These are phyloP conservation scores for Periparus ater DNA, from an alignment of 2,797 vertebrate genomes.

Conservation along the genomic window DNA sequence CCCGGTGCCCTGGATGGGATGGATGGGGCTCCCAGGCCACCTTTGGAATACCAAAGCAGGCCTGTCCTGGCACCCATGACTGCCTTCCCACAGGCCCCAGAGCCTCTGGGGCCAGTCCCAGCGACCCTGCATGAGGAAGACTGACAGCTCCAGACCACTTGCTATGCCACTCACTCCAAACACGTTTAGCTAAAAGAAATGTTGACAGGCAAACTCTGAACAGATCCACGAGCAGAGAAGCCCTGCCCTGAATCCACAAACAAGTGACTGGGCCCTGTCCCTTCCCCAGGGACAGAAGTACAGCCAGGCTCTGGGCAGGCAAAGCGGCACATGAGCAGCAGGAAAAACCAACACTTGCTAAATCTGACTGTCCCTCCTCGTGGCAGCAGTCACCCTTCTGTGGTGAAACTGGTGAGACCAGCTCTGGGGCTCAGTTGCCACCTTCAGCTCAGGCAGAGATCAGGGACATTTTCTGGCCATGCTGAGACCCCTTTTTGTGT, in stretches of 20 bases:
- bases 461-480: background rate
- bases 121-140: background rate
- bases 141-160: background rate
- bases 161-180: background rate
- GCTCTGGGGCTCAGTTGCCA: background rate
- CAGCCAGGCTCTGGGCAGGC: background rate
- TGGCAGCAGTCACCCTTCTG: background rate
- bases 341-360: background rate
- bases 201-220: background rate
- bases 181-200: background rate
- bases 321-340: background rate
- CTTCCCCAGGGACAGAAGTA: background rate
- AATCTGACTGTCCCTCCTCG: background rate
- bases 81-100: background rate
- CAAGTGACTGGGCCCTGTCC: background rate
- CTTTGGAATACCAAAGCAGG: background rate
- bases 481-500: background rate
- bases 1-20: background rate
- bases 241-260: conserved; percentile 11
- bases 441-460: background rate
- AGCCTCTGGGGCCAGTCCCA: background rate
- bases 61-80: background rate
- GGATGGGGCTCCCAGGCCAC: background rate
- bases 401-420: background rate
- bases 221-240: background rate